These are phyloP conservation scores for Frankliniella fusca DNA, from an alignment of 2,888 invertebrate genomes.

Conservation along the genomic window DNA sequence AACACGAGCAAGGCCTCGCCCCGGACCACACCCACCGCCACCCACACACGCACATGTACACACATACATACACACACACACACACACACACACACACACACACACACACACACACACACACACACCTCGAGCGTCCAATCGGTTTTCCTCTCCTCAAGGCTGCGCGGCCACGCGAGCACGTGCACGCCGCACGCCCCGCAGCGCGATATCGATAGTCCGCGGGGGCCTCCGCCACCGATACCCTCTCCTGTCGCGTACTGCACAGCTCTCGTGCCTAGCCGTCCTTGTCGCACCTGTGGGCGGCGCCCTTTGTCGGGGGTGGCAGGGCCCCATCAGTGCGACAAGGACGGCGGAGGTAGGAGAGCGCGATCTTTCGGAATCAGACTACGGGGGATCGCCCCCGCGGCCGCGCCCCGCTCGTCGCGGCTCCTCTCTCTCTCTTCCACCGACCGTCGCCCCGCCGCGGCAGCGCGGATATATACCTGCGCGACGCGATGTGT, in stretches of 20 bases:
- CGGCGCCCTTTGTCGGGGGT: too few species aligned
- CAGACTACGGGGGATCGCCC: not conserved
- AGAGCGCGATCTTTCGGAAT: too few species aligned
- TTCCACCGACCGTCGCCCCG: not conserved
- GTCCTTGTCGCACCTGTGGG: too few species aligned
- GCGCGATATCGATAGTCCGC: not conserved
- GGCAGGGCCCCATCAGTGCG: too few species aligned
- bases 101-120: not conserved
- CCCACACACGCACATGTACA: not conserved
- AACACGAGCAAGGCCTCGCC: not conserved
- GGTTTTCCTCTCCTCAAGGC: not conserved
- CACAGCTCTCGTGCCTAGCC: too few species aligned
- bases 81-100: not conserved
- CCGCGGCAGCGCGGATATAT: not conserved
- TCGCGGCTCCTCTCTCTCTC: not conserved
- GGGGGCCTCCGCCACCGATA: too few species aligned
- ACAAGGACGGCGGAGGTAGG: too few species aligned
- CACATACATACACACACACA: not conserved
- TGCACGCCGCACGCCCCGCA: constrained; percentile 20
- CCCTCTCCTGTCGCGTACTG: too few species aligned
- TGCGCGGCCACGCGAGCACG: not conserved
- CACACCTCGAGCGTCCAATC: not conserved
- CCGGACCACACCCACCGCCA: constrained; percentile 5
- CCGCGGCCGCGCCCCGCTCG: not conserved
- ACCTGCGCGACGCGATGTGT: not conserved